Percentiles rank a stretch among this genome's conserved stretches.
Evolutionary conservation across 2,113 vertebrate genomes (phyloP).

Genomic region (Solea solea): DNA sequence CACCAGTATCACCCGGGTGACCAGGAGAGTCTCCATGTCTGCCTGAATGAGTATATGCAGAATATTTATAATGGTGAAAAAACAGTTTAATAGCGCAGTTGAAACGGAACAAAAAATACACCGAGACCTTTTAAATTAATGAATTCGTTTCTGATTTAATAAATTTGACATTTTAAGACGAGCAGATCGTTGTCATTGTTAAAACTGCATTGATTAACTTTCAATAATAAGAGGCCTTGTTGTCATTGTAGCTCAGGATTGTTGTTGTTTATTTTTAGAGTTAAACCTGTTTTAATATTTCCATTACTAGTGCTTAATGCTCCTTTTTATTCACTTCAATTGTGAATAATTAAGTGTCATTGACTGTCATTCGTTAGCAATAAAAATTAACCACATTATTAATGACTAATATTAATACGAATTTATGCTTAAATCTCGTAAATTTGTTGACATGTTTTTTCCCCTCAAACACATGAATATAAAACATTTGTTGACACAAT

Average conservation of each 20-base stretch:
- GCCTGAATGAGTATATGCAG: slow-evolving; percentile 60
- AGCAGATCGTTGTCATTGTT: neutral
- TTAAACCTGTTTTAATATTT: neutral
- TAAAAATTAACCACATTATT: too few species aligned
- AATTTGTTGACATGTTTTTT: too few species aligned
- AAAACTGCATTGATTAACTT: neutral
- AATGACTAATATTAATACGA: too few species aligned
- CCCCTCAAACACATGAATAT: too few species aligned
- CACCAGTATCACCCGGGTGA: slow-evolving; percentile 77
- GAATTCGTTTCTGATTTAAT: slow-evolving; percentile 9
- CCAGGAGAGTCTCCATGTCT: slow-evolving; percentile 83
- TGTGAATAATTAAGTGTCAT: neutral
- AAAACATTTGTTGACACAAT: too few species aligned
- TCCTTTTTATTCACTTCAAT: neutral
- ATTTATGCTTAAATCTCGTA: too few species aligned
- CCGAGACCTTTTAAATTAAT: neutral
- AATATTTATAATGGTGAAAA: slow-evolving; percentile 8
- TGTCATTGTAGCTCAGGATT: neutral
- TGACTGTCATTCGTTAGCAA: neutral
- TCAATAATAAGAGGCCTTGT: slow-evolving; percentile 3
- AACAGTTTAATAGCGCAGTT: neutral
- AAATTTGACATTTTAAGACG: slow-evolving; percentile 6
- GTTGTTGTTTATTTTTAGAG: neutral
- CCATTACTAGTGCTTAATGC: neutral
- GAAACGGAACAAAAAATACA: neutral